Evolutionary conservation across 2,888 invertebrate species (phyloP).

Genomic region (Melanophora roralis): DNA sequence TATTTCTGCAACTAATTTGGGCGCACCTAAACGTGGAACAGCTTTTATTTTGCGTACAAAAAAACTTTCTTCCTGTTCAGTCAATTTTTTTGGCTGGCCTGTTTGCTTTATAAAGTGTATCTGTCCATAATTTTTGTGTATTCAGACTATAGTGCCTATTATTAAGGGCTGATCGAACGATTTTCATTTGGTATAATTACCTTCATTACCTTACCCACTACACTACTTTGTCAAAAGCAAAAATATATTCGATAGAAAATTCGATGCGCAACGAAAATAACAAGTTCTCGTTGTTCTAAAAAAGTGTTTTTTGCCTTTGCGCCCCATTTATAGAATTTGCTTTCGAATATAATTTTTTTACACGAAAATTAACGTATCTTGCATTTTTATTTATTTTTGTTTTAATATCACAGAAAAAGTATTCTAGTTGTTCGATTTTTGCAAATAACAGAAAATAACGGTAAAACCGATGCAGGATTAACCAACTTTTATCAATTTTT

Average conservation of each 20-base stretch:
- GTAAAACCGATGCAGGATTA: no score
- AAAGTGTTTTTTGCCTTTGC: not conserved
- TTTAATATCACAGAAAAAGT: no score
- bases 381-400: no score
- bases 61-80: not conserved
- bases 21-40: not conserved
- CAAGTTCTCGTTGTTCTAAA: not conserved
- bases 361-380: not conserved
- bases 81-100: no score
- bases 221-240: no score
- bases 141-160: not conserved
- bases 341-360: not conserved
- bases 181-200: not conserved
- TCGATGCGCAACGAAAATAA: not conserved
- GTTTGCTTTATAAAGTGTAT: no score
- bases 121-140: no score
- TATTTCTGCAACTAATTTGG: not conserved
- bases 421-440: no score
- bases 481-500: no score
- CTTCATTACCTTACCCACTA: not conserved
- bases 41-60: conserved; percentile 2
- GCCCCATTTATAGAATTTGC: not conserved
- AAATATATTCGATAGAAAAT: no score
- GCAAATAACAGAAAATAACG: no score
- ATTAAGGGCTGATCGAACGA: not conserved